Conservation (phyloP, 2,113 vertebrate species). For the Sus scrofa region T2T-Sscrofa CM000830.6:87145501-87146000, state of each 20-base stretch:
- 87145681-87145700: slow-evolving; percentile 44
- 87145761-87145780: slow-evolving; percentile 73
- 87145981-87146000: slow-evolving; percentile 67
- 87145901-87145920: slow-evolving; percentile 72
- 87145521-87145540: slow-evolving; percentile 52
- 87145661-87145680: slow-evolving; percentile 3
- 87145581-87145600: not conserved
- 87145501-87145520: slow-evolving; percentile 60
- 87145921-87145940: slow-evolving; percentile 62
- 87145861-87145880: slow-evolving; percentile 79
- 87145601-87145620: not conserved
- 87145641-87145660: not conserved
- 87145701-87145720: slow-evolving; percentile 43
- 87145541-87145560: not conserved
- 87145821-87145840: slow-evolving; percentile 73
- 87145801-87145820: slow-evolving; percentile 66
- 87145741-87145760: slow-evolving; percentile 65
- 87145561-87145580: not conserved
- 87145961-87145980: slow-evolving; percentile 71
- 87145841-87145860: slow-evolving; percentile 72
- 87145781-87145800: slow-evolving; percentile 78
- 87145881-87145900: slow-evolving; percentile 76
- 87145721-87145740: slow-evolving; percentile 49
- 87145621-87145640: slow-evolving; percentile 11
- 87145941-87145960: slow-evolving; percentile 77